Conservation (phyloP, 37 sponge, comb jelly and placozoan genomes). For the Crambe crambe region DNA sequence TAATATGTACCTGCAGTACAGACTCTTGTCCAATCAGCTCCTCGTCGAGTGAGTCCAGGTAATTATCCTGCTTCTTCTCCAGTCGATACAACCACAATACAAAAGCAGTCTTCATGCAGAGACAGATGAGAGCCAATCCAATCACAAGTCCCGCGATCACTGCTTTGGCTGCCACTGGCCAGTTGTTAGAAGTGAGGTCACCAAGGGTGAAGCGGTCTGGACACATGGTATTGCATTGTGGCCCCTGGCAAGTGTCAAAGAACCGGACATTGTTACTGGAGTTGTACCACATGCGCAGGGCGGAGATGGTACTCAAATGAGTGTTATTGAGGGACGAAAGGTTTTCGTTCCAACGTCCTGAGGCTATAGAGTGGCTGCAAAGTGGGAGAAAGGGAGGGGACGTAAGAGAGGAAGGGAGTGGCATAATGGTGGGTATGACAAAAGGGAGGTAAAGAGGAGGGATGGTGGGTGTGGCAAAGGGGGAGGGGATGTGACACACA, state of each 20-base stretch:
- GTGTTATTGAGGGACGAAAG: neutral
- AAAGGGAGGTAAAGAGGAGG: neutral
- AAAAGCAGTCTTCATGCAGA: constrained; percentile 15
- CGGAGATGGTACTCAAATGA: neutral
- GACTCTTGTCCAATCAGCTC: neutral
- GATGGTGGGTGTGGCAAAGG: neutral
- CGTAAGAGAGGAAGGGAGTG: neutral
- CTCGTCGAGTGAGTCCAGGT: constrained; percentile 11
- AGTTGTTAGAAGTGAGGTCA: neutral
- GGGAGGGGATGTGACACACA: too few relatives aligned
- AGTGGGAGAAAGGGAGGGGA: neutral
- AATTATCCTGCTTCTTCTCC: constrained; percentile 33
- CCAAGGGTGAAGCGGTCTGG: constrained; percentile 49
- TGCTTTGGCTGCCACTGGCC: constrained; percentile 14
- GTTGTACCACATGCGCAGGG: neutral
- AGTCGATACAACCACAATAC: constrained; percentile 15
- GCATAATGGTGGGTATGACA: neutral
- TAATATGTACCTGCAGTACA: neutral
- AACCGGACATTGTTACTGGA: neutral
- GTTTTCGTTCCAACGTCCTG: neutral
- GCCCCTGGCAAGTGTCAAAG: constrained; percentile 37
- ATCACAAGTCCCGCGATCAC: constrained; percentile 1
- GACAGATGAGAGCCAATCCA: constrained; percentile 4
- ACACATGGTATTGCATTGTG: constrained; percentile 59
- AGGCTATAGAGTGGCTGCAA: neutral